Conservation (phyloP, 2,797 vertebrate species). For the Echiichthys vipera region DNA sequence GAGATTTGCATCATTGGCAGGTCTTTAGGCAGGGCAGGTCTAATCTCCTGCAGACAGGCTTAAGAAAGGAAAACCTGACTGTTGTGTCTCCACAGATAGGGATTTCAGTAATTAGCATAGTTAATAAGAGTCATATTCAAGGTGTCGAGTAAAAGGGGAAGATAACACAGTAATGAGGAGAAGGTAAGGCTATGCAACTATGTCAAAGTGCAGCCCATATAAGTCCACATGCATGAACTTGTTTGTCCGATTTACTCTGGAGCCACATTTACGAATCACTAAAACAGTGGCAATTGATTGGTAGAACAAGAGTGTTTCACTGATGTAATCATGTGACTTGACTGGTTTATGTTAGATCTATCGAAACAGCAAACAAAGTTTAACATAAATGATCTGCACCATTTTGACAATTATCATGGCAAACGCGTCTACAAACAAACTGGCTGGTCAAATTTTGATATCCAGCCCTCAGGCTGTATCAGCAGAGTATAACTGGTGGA, state of each 20-base stretch:
- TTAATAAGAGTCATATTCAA: conserved; percentile 78
- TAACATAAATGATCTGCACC: neutral
- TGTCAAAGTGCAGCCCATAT: conserved; percentile 36
- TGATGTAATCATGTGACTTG: neutral
- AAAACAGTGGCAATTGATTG: neutral
- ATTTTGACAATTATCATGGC: neutral
- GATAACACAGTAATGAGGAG: conserved; percentile 43
- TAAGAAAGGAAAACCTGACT: conserved; percentile 74
- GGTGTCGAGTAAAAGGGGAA: conserved; percentile 57
- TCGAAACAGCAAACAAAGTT: neutral
- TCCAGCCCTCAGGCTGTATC: neutral
- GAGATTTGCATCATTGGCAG: conserved; percentile 83
- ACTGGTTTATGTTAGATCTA: neutral
- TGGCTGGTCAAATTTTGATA: conserved; percentile 6
- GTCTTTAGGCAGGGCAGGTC: conserved; percentile 72
- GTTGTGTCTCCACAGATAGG: conserved; percentile 78
- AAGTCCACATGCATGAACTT: conserved; percentile 6
- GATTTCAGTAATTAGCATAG: conserved; percentile 84
- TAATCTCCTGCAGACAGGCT: conserved; percentile 85
- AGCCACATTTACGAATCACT: neutral
- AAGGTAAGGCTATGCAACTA: conserved; percentile 31
- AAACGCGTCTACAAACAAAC: neutral
- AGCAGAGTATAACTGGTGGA: neutral
- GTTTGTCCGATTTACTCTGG: neutral
- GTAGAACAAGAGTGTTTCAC: neutral